Percentiles rank a stretch among this genome's conserved stretches.
These are phyloP conservation scores for Hirundo rustica DNA, from an alignment of 2,797 vertebrate genomes.

Conservation along the genomic window DNA sequence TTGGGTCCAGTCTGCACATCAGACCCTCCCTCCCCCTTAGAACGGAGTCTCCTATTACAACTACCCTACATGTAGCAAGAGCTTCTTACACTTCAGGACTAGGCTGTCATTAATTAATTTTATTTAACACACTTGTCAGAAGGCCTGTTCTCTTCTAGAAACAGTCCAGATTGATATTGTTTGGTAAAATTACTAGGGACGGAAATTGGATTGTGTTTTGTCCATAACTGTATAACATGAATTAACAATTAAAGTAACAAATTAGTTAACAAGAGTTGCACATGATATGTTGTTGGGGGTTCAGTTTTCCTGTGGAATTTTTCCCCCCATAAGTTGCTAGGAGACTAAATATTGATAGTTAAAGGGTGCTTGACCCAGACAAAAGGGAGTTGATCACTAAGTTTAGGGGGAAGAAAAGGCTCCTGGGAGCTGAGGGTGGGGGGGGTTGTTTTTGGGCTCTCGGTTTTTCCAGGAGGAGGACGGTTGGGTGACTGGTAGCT, in stretches of 20 bases:
- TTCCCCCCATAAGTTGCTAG: too few species aligned
- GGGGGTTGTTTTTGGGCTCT: too few species aligned
- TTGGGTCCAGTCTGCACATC: rapidly evolving
- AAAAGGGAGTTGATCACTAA: too few species aligned
- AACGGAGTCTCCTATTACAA: neutral
- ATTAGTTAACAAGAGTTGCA: neutral
- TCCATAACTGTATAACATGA: neutral
- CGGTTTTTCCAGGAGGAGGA: too few species aligned
- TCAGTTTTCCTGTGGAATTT: too few species aligned
- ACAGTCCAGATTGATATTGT: neutral
- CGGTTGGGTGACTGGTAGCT: too few species aligned
- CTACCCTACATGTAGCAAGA: neutral
- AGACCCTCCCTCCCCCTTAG: rapidly evolving
- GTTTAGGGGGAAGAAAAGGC: too few species aligned
- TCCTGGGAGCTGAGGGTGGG: too few species aligned
- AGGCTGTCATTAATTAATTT: neutral
- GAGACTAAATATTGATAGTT: too few species aligned
- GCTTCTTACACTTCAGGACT: neutral
- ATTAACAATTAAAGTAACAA: neutral
- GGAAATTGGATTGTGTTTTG: neutral
- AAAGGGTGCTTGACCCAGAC: too few species aligned
- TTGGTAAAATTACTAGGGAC: neutral
- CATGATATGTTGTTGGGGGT: neutral
- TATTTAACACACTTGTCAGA: neutral
- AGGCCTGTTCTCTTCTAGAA: neutral